Evolutionary conservation across 92 coral and sea anemone genomes (phyloP), one percentile per base, ranked within the genome.

Genomic region (Nematostella vectensis): DNA sequence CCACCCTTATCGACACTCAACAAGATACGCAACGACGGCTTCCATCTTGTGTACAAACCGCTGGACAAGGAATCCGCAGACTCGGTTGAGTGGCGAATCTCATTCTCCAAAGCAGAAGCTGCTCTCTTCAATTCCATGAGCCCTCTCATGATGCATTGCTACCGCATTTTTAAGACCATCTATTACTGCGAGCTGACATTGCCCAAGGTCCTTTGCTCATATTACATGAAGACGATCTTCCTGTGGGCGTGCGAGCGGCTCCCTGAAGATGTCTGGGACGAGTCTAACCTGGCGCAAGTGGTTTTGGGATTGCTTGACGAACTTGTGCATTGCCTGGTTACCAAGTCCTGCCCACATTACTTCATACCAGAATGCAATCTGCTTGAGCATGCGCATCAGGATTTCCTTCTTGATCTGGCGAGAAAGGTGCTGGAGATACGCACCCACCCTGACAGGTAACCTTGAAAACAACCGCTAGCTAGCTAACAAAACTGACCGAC

Each of bases 51-150:
- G 2, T 50, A 33, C 15, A 51, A 64, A 37, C 61, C 38, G 25
- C 61, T 61, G 29, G 50, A 37, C 27, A 38, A 22, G 54, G 62
- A 64, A 39, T n/a, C n/a, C n/a, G n/a, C n/a, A n/a, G n/a, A n/a
- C n/a, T n/a, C n/a, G n/a, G n/a, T 64, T 25, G 71, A 64, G 27
- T 64, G 71, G 71, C 21, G 61, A 28, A 16, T 64, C 17, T 64
- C 71, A 9, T 64, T 64, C 38, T 24, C 50, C 20, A 54, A 39
- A 30, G 71, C 71, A 22, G 71, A 64, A 61, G 27, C 39, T 40
- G 25, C 50, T 3, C 61, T 64, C 17, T 64, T 64, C 39, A 48
- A 64, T 21, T 37, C 23, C 71, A 51, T 64, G 71, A 25, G 61
- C 27, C 23, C 19, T 10, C 37, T 28, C 16, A 27, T 31, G 51